Evolutionary conservation across 2,113 vertebrate species (phyloP).

Genomic region (Ctenomys sociabilis): DNA sequence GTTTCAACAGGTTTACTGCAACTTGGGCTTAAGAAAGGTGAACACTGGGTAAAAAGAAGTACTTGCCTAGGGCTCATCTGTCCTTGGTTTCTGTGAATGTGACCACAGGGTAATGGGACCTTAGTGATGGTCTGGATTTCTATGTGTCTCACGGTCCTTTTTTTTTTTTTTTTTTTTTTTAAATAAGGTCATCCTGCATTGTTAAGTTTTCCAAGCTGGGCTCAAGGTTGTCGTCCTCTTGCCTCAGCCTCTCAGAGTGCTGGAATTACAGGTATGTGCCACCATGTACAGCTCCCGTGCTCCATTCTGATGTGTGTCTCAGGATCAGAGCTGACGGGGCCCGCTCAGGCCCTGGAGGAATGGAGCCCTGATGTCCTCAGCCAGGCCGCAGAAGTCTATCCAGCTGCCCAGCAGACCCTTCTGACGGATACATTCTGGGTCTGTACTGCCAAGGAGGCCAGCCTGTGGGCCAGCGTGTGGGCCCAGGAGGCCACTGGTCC

Average conservation of each 20-base stretch:
- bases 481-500: accelerated
- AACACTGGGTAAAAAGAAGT: not conserved
- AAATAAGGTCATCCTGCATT: not conserved
- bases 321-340: not conserved
- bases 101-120: not conserved
- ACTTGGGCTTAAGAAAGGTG: not conserved
- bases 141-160: not conserved
- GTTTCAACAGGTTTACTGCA: not conserved
- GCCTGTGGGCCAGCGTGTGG: not conserved
- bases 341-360: not conserved
- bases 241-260: not conserved
- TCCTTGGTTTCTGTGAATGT: not conserved
- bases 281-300: not conserved
- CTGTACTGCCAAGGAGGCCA: accelerated
- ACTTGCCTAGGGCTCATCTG: accelerated
- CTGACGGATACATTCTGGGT: accelerated
- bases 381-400: not conserved
- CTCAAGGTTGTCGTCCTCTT: not conserved
- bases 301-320: not conserved
- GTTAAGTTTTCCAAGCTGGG: not conserved
- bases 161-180: not conserved
- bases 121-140: not conserved
- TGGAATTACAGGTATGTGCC: not conserved
- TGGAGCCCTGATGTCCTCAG: not conserved
- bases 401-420: not conserved